phyloP scores from a whole-genome alignment of 1,140 invertebrate genomes.

The Orchesella cincta region DNA sequence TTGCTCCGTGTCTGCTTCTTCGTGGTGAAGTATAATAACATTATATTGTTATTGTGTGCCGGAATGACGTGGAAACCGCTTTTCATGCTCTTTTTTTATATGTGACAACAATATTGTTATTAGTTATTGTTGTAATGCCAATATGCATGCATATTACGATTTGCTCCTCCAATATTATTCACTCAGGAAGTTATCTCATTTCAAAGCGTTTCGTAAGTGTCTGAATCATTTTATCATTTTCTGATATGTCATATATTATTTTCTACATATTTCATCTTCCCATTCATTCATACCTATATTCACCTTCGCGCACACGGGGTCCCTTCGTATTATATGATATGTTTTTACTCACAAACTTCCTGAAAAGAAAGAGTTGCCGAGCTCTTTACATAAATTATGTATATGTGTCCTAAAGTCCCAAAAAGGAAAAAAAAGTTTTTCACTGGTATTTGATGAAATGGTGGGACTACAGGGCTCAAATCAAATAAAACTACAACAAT shows the following conservation, averaged over 20 bases:
- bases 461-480: not conserved
- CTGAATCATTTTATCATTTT: not conserved
- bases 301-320: not conserved
- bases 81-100: constrained; percentile 7
- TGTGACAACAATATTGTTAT: constrained; percentile 2
- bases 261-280: not conserved
- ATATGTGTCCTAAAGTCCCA: constrained; percentile 8
- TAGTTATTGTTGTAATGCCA: not conserved
- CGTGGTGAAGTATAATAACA: not conserved
- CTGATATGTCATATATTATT: constrained; percentile 14
- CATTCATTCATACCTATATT: not conserved
- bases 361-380: constrained; percentile 14
- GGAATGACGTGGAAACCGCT: constrained; percentile 15
- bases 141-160: not conserved
- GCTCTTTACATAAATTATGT: constrained; percentile 25
- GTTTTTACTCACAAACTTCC: constrained; percentile 27
- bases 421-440: constrained; percentile 16
- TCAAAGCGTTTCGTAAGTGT: not conserved
- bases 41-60: not conserved
- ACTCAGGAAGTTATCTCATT: constrained; percentile 28
- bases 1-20: not conserved
- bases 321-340: not conserved
- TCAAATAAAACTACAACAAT: too few relatives aligned
- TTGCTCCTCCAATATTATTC: constrained; percentile 5
- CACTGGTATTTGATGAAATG: too few relatives aligned